phyloP scores from a whole-genome alignment of 2,113 vertebrate genomes.

The Tupaia chinensis region DNA sequence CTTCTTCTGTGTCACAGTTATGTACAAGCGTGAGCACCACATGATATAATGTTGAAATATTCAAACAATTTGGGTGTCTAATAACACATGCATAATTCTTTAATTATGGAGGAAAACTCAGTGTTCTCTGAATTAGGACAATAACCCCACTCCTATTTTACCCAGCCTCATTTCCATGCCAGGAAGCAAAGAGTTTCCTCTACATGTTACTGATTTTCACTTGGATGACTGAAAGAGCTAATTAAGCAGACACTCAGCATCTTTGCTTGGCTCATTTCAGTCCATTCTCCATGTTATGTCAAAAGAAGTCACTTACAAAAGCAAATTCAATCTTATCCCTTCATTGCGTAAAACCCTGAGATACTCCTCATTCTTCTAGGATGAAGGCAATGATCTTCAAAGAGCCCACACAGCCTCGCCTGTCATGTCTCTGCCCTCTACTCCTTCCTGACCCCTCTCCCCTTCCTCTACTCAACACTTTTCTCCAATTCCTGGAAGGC shows the following conservation, averaged over 20 bases:
- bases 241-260: not conserved
- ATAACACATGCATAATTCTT: too few species aligned
- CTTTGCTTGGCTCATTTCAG: not conserved
- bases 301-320: not conserved
- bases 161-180: not conserved
- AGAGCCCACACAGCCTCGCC: not conserved
- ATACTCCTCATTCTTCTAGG: not conserved
- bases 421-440: fast-evolving
- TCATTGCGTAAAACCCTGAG: not conserved
- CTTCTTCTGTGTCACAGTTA: not conserved
- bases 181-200: not conserved
- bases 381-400: fast-evolving
- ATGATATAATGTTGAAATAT: fast-evolving
- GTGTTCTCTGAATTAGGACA: not conserved
- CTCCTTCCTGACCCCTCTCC: not conserved
- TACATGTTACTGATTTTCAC: fast-evolving
- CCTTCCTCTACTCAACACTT: fast-evolving
- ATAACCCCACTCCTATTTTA: fast-evolving
- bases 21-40: too few species aligned
- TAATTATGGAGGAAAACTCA: not conserved
- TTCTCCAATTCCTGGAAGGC: not conserved
- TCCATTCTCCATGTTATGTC: not conserved
- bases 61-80: fast-evolving
- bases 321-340: not conserved
- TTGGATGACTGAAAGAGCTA: not conserved